phyloP scores from a whole-genome alignment of 2,113 vertebrate genomes.

The Mirza zaza region DNA sequence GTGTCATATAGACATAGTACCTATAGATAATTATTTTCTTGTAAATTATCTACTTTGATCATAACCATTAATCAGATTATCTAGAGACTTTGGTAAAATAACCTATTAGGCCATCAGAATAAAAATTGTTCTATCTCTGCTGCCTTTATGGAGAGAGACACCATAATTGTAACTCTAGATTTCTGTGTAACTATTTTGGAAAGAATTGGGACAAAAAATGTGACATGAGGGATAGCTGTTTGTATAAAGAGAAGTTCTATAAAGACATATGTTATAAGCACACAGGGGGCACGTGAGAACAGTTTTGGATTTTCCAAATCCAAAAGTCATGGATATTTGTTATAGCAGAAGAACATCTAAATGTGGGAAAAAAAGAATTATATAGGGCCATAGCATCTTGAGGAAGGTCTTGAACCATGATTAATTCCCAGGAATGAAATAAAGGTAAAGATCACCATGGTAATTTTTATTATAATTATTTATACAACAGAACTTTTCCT shows the following conservation, averaged over 20 bases:
- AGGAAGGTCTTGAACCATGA: neutral
- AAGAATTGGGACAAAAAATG: neutral
- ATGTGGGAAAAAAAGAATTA: neutral
- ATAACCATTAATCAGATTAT: neutral
- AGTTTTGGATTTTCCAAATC: neutral
- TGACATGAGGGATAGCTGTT: neutral
- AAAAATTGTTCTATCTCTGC: neutral
- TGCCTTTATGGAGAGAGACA: neutral
- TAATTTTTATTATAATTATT: neutral
- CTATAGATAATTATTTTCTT: neutral
- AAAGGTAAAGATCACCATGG: neutral
- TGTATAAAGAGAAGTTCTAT: conserved; percentile 1
- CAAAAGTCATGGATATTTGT: neutral
- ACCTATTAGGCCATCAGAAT: neutral
- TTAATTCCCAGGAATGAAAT: neutral
- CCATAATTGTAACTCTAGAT: neutral
- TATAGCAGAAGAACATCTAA: neutral
- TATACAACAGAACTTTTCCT: neutral
- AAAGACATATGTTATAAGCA: neutral
- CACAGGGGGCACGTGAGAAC: neutral
- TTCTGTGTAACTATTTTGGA: neutral
- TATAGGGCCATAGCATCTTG: neutral
- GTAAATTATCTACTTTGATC: neutral
- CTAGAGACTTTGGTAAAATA: neutral
- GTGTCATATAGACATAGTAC: neutral